phyloP scores from a whole-genome alignment of 2,113 vertebrate species.

The Carollia perspicillata region DNA sequence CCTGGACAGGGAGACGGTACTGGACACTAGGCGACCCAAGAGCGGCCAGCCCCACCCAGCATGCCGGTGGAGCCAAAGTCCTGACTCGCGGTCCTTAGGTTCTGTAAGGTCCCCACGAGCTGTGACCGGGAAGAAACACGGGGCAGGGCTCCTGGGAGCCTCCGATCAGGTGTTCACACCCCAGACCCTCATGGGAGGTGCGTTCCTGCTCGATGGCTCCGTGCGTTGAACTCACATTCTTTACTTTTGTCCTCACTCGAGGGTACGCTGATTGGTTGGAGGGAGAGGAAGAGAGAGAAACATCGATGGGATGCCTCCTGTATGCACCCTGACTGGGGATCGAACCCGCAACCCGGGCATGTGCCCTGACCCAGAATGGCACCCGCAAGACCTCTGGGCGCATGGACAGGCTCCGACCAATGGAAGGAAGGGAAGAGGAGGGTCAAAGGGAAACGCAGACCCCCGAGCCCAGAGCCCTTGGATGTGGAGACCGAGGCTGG shows the following conservation, averaged over 20 bases:
- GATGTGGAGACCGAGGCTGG: background rate
- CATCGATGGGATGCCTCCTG: too few relatives aligned
- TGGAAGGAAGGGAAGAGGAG: too few relatives aligned
- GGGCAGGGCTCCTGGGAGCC: background rate
- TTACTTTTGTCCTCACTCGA: too few relatives aligned
- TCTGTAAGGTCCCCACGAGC: accelerated
- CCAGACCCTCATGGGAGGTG: accelerated
- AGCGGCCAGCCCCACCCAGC: background rate
- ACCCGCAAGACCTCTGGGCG: too few relatives aligned
- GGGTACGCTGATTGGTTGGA: too few relatives aligned
- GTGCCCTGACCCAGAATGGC: too few relatives aligned
- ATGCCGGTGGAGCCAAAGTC: accelerated
- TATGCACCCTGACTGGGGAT: too few relatives aligned
- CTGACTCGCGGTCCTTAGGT: accelerated
- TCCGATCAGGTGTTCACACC: accelerated
- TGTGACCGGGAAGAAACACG: accelerated
- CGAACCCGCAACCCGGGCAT: too few relatives aligned
- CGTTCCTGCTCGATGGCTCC: background rate
- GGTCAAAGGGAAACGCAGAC: background rate
- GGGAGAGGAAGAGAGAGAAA: too few relatives aligned
- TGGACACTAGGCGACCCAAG: accelerated
- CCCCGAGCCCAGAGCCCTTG: background rate
- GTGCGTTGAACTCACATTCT: background rate
- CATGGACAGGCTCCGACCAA: too few relatives aligned
- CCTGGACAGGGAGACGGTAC: background rate